phyloP scores from a whole-genome alignment of 2,888 invertebrate species.

The Coelinius sp. region DNA sequence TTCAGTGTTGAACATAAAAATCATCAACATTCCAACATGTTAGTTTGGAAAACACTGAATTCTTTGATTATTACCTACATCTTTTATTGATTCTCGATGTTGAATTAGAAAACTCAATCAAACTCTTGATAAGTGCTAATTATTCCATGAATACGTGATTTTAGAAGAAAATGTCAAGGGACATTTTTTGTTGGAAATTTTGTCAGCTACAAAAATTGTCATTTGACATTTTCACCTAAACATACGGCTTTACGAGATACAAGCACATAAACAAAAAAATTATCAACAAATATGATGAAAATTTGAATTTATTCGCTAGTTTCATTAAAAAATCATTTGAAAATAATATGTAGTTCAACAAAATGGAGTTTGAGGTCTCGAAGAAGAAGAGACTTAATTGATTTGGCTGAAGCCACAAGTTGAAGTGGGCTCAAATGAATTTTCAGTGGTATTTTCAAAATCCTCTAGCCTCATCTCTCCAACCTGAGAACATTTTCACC shows the following conservation, averaged over 20 bases:
- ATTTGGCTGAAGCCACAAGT: neutral
- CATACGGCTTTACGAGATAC: no score
- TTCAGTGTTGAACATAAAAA: neutral
- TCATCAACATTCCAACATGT: neutral
- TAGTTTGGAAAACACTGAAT: neutral
- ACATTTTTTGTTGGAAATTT: no score
- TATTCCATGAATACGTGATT: no score
- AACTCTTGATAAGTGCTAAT: neutral
- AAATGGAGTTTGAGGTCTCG: neutral
- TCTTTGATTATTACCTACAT: neutral
- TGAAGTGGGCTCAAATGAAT: neutral
- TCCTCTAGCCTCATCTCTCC: neutral
- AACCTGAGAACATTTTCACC: neutral
- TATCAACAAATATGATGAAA: no score
- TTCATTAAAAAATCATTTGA: no score
- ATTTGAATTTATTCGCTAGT: no score
- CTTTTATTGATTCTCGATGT: neutral
- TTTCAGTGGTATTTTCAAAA: neutral
- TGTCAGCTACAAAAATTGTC: no score
- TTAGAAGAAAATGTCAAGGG: no score
- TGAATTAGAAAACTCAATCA: neutral
- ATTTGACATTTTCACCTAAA: no score
- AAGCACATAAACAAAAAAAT: no score
- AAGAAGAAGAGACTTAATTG: neutral
- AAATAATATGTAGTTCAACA: neutral